phyloP scores from a whole-genome alignment of 2,888 invertebrate species.

The Tachina grossa region DNA sequence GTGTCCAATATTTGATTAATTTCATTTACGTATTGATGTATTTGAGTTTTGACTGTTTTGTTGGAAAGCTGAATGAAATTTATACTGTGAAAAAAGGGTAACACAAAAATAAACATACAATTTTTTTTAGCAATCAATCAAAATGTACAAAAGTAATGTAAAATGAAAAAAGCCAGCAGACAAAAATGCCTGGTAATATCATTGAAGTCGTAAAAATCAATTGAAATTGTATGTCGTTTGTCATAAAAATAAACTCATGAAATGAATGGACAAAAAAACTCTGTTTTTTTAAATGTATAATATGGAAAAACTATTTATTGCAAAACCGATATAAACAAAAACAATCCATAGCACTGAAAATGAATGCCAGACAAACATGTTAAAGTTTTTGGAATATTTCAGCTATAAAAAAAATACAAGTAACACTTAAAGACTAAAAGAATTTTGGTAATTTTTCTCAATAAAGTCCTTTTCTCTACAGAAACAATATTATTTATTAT shows the following conservation, averaged over 20 bases:
- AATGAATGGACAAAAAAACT: slow-evolving; percentile 7
- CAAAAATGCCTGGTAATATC: slow-evolving; percentile 64
- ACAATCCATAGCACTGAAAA: too few species aligned
- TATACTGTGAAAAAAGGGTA: slow-evolving; percentile 42
- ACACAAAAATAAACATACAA: slow-evolving; percentile 57
- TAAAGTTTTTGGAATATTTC: too few species aligned
- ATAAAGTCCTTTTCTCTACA: too few species aligned
- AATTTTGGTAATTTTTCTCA: too few species aligned
- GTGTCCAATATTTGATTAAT: slow-evolving; percentile 36
- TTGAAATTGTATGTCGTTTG: slow-evolving; percentile 58
- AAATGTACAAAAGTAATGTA: slow-evolving; percentile 47
- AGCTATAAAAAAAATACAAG: too few species aligned
- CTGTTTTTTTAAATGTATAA: too few species aligned
- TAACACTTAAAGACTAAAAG: too few species aligned
- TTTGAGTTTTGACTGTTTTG: slow-evolving; percentile 27
- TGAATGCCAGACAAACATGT: too few species aligned
- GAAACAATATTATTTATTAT: too few species aligned
- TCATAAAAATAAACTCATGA: slow-evolving; percentile 45
- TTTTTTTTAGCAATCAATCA: slow-evolving; percentile 66
- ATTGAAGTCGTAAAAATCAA: slow-evolving; percentile 67
- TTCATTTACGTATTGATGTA: slow-evolving; percentile 39
- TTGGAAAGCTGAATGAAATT: background rate
- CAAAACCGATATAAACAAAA: too few species aligned
- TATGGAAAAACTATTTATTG: too few species aligned
- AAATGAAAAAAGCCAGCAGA: slow-evolving; percentile 5